These are phyloP conservation scores for Pollenia amentaria DNA, from an alignment of 2,888 invertebrate genomes.

Conservation along the genomic window DNA sequence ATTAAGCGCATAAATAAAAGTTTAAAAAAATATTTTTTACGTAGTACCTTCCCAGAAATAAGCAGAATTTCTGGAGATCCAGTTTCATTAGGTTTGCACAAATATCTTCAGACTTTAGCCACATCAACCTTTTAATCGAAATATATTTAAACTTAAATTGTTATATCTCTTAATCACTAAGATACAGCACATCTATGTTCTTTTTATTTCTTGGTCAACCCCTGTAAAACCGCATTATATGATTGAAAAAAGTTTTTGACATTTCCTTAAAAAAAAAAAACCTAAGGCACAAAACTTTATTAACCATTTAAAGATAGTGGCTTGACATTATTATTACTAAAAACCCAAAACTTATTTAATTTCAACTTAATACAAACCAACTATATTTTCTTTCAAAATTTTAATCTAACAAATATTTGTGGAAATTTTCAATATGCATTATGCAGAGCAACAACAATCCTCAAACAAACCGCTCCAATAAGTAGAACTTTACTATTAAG, in stretches of 20 bases:
- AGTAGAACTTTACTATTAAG: constrained; percentile 53
- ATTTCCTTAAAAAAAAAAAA: not conserved
- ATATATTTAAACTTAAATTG: too few species aligned
- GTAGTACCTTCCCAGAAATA: too few species aligned
- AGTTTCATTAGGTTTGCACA: too few species aligned
- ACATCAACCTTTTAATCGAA: too few species aligned
- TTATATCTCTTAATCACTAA: too few species aligned
- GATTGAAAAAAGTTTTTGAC: constrained; percentile 1
- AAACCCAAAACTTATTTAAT: constrained; percentile 8
- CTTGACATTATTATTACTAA: not conserved
- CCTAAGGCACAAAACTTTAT: not conserved
- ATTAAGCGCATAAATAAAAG: too few species aligned
- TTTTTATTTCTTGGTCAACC: not conserved
- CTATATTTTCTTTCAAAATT: constrained; percentile 18
- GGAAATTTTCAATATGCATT: constrained; percentile 31
- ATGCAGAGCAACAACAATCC: not conserved
- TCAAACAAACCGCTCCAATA: constrained; percentile 3
- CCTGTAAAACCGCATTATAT: not conserved
- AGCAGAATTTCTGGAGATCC: too few species aligned
- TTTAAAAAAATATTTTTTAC: too few species aligned
- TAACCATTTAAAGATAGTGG: too few species aligned
- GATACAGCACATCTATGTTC: too few species aligned
- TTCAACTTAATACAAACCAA: constrained; percentile 7
- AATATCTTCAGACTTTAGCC: too few species aligned
- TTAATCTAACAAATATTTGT: constrained; percentile 35